A percentile compares a stretch with the other conserved stretches of the same genome.
Conservation (phyloP, 1,140 invertebrate species). For the Aricia agestis region DNA sequence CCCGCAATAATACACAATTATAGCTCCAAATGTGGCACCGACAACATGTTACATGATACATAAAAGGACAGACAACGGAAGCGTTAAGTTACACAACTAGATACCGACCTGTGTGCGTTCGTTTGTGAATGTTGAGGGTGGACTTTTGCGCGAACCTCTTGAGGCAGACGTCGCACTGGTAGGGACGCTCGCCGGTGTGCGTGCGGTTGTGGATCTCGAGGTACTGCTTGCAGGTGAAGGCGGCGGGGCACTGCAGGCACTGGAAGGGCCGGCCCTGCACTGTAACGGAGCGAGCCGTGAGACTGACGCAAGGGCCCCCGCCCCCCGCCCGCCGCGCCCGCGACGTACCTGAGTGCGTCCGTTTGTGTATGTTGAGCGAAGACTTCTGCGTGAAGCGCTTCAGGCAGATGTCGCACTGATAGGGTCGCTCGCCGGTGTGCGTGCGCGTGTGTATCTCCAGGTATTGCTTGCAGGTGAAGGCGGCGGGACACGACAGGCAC, state of each 20-base stretch:
- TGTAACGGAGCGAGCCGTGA: conserved; percentile 42
- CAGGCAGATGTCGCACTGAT: conserved; percentile 83
- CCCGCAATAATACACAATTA: conserved; percentile 52
- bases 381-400: conserved; percentile 84
- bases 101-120: conserved; percentile 81
- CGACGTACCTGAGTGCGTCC: conserved; percentile 81
- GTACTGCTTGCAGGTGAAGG: conserved; percentile 83
- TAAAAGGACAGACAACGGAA: conserved; percentile 1
- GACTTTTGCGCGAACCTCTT: conserved; percentile 75
- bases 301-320: conserved; percentile 23
- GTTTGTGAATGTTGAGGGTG: conserved; percentile 84
- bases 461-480: conserved; percentile 84
- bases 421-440: conserved; percentile 83
- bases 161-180: conserved; percentile 72
- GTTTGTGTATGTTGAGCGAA: conserved; percentile 85
- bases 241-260: conserved; percentile 81
- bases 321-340: conserved; percentile 25
- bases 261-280: conserved; percentile 79
- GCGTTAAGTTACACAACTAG: conserved; percentile 31
- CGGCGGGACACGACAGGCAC: conserved; percentile 83
- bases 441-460: conserved; percentile 87
- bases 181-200: conserved; percentile 80
- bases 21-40: conserved; percentile 56
- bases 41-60: conserved; percentile 43
- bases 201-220: conserved; percentile 86